Conservation (phyloP, 2,888 invertebrate genomes). For the Cheilosia scutellata region DNA sequence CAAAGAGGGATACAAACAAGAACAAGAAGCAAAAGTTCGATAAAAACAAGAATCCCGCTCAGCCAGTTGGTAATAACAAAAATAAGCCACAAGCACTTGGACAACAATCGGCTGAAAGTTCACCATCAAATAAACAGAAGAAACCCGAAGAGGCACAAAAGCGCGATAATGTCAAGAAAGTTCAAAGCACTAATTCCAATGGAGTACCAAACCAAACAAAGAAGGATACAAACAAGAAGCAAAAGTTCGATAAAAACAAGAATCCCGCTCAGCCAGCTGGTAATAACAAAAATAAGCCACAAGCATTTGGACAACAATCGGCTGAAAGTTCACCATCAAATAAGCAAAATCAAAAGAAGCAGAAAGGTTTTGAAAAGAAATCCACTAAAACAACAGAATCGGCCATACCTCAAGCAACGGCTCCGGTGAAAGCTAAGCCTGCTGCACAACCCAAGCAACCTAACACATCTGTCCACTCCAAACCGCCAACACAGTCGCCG, state of each 20-base stretch:
- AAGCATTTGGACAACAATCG: not conserved
- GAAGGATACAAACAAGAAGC: slow-evolving; percentile 46
- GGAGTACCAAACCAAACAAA: not conserved
- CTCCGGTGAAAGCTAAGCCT: not conserved
- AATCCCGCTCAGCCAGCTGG: not conserved
- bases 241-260: slow-evolving; percentile 3
- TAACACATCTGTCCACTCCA: not conserved
- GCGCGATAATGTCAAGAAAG: not conserved
- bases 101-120: not conserved
- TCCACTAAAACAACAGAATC: not conserved
- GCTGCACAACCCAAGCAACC: not conserved
- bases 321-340: not conserved
- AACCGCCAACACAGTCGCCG: not conserved
- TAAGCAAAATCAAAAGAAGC: not conserved
- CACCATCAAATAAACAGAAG: slow-evolving; percentile 48
- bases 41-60: not conserved
- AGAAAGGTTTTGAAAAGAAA: not conserved
- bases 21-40: slow-evolving; percentile 39
- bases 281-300: slow-evolving; percentile 1
- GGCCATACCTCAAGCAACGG: not conserved
- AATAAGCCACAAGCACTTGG: not conserved
- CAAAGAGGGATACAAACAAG: slow-evolving; percentile 24
- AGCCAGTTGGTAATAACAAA: slow-evolving; percentile 8
- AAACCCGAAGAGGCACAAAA: slow-evolving; percentile 12
- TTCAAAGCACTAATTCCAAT: not conserved